Evolutionary conservation across 2,888 invertebrate genomes (phyloP), one percentile per base, ranked within the genome.

Genomic region (Leptopilina myrica): DNA sequence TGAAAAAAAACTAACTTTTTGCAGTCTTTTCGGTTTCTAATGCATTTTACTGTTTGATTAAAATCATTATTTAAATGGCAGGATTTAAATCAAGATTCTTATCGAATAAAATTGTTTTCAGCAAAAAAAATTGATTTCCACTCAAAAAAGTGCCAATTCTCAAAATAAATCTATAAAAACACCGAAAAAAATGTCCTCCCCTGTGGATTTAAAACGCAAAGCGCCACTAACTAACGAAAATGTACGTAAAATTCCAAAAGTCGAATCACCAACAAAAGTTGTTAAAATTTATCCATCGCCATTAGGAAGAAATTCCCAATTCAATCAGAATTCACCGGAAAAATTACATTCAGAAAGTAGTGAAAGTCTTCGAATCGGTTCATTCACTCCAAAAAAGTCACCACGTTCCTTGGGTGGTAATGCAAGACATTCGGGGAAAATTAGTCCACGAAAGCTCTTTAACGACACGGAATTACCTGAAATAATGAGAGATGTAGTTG

Each of bases 401-500:
- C 46, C 15, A 64, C 67, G 65, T 56, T 75, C 78, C 20, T 81
- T 80, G 12, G 81, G 81, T 46, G 81, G 81, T 46, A 64, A 9
- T 62, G n/a, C 9, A 1, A 73, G 5, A 73, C 8, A 15, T 0
- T 0, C 7, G 12, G 20, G 73, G 9, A 14, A n/a, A 40, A 64
- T 46, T 11, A 76, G 59, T 46, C 82, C 82, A 1, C 81, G 56
- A 65, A 86, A 85, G 69, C 46, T 85, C 0, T 83, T 79, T 56
- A 66, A 40, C 6, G 82, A 85, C 5, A 77, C 78, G 43, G 64
- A 79, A 0, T 80, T 84, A 14, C 43, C 82, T 12, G 79, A 85
- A 5, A 77, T 81, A 5, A 73, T 83, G 20, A 67, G 26, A 0
- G 43, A 46, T 2, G 84, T 86, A 1, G 80, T 91, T 14, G 86